These are phyloP conservation scores for Coracopsis vasa DNA, from an alignment of 2,113 vertebrate genomes.

Conservation along the genomic window DNA sequence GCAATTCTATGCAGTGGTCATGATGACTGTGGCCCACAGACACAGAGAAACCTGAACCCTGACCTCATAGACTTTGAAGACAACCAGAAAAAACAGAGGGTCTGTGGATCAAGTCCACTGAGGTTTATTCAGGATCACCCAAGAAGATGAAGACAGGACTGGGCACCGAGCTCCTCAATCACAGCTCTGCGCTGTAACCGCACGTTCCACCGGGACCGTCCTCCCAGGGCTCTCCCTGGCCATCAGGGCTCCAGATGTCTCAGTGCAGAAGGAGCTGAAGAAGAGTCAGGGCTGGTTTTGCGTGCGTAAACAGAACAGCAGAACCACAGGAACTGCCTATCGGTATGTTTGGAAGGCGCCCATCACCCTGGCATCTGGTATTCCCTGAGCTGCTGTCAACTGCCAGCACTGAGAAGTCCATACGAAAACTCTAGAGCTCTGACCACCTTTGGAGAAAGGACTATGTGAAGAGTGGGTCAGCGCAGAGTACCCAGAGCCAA, in stretches of 20 bases:
- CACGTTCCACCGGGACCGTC: fast-evolving
- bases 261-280: background rate
- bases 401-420: background rate
- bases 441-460: background rate
- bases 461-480: background rate
- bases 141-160: background rate
- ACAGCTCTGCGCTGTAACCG: background rate
- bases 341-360: background rate
- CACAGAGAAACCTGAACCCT: background rate
- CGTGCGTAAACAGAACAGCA: background rate
- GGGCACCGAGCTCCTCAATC: background rate
- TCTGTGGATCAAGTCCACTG: background rate
- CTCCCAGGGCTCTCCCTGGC: background rate
- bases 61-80: background rate
- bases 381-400: background rate
- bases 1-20: background rate
- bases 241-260: background rate
- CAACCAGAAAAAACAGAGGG: background rate
- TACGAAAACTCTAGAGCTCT: background rate
- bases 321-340: background rate
- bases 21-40: background rate
- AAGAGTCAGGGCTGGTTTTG: background rate
- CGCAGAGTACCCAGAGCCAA: background rate
- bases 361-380: background rate
- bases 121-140: background rate